Evolutionary conservation across 2,888 invertebrate genomes (phyloP).

Genomic region (Coremacera marginata): DNA sequence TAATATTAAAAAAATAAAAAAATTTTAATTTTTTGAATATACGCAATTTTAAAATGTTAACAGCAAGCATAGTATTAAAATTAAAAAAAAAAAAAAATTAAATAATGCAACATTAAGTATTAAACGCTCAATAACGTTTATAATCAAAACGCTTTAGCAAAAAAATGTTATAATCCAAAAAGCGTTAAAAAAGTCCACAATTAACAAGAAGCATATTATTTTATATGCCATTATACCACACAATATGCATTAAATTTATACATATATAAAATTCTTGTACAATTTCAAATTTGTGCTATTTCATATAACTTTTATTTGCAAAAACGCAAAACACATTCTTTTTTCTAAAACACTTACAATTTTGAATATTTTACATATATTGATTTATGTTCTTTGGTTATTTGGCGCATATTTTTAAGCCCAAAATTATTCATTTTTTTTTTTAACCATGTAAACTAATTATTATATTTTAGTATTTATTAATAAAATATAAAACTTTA

Average conservation of each 20-base stretch:
- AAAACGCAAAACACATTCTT: neutral
- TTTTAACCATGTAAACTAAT: slow-evolving; percentile 29
- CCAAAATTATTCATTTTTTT: slow-evolving; percentile 18
- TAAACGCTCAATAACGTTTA: slow-evolving; percentile 3
- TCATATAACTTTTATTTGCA: neutral
- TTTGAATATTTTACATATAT: neutral
- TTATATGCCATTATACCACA: neutral
- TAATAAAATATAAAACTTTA: neutral
- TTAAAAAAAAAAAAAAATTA: slow-evolving; percentile 7
- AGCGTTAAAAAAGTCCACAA: neutral
- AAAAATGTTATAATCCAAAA: slow-evolving; percentile 17
- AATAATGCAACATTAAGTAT: slow-evolving; percentile 8
- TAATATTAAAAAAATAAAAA: neutral
- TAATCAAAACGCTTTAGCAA: neutral
- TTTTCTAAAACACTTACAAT: neutral
- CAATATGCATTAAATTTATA: neutral
- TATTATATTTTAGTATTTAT: slow-evolving; percentile 30
- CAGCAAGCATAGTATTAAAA: slow-evolving; percentile 17
- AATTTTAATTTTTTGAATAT: slow-evolving; percentile 5
- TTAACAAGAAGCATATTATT: slow-evolving; percentile 13
- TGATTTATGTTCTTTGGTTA: neutral
- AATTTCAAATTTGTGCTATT: neutral
- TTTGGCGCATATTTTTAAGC: slow-evolving; percentile 30
- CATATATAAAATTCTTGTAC: neutral
- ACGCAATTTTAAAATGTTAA: slow-evolving; percentile 14